A percentile compares a stretch with the other conserved stretches of the same genome.
These are phyloP conservation scores for Carterocephalus palaemon DNA, from an alignment of 2,888 invertebrate species.

Conservation along the genomic window DNA sequence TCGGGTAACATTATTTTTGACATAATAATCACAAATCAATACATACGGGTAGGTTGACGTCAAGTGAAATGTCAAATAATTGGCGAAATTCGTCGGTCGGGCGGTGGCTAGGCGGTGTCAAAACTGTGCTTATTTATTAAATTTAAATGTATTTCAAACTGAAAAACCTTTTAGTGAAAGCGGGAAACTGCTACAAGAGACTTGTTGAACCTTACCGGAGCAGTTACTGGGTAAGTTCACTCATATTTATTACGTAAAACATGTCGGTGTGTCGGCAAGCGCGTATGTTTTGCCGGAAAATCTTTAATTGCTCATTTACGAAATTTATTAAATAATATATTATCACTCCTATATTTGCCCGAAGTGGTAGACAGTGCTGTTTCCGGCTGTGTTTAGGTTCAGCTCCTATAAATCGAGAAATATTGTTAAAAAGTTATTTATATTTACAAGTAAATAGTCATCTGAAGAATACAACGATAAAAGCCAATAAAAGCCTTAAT, in stretches of 20 bases:
- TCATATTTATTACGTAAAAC: conserved; percentile 21
- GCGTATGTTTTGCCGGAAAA: background rate
- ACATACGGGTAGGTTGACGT: conserved; percentile 3
- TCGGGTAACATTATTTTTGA: conserved; percentile 23
- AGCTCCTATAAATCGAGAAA: too few relatives aligned
- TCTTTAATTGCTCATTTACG: too few relatives aligned
- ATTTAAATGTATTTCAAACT: conserved; percentile 55
- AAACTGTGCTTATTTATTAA: conserved; percentile 21
- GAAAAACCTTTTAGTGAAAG: conserved; percentile 55
- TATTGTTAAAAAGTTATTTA: too few relatives aligned
- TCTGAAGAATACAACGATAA: too few relatives aligned
- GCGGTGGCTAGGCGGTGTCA: conserved; percentile 7
- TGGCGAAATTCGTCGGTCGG: background rate
- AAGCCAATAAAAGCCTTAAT: too few relatives aligned
- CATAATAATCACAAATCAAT: conserved; percentile 28
- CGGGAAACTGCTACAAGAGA: conserved; percentile 49
- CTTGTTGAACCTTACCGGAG: conserved; percentile 49
- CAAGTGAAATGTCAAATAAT: conserved; percentile 15
- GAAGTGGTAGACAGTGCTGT: too few relatives aligned
- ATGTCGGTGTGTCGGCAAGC: background rate
- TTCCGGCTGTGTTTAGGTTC: too few relatives aligned
- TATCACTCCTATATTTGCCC: too few relatives aligned
- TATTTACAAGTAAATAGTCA: too few relatives aligned
- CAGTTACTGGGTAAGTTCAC: conserved; percentile 52
- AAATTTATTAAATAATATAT: too few relatives aligned